phyloP scores from a whole-genome alignment of 2,888 invertebrate species.

The Hyles lineata region DNA sequence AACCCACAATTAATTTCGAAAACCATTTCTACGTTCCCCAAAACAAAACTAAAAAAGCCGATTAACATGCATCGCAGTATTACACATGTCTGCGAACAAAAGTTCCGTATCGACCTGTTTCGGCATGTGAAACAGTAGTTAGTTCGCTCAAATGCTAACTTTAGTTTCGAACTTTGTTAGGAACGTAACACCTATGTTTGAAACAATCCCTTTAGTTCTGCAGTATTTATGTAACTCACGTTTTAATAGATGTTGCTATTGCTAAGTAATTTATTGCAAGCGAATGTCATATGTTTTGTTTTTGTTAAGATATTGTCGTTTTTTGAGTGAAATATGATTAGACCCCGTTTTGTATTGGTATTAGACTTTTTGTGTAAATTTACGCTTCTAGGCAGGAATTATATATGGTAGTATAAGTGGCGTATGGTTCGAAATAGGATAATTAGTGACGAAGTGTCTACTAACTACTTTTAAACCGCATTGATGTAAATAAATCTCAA shows the following conservation, averaged over 20 bases:
- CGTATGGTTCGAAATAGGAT: too few species aligned
- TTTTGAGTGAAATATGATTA: background rate
- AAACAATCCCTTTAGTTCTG: slow-evolving; percentile 26
- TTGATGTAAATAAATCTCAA: too few species aligned
- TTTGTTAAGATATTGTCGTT: background rate
- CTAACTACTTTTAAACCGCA: too few species aligned
- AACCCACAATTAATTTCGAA: too few species aligned
- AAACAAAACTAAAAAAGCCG: background rate
- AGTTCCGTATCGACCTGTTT: slow-evolving; percentile 21
- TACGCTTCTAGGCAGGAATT: background rate
- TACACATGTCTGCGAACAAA: background rate
- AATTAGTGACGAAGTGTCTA: too few species aligned
- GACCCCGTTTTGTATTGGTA: background rate
- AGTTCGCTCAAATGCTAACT: slow-evolving; percentile 14
- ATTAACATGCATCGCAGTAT: background rate
- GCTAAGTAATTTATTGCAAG: slow-evolving; percentile 5
- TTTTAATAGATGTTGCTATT: background rate
- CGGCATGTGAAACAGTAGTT: slow-evolving; percentile 10
- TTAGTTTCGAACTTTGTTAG: slow-evolving; percentile 23
- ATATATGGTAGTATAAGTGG: too few species aligned
- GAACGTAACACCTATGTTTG: slow-evolving; percentile 32
- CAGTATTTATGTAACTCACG: slow-evolving; percentile 1
- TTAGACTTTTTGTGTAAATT: background rate
- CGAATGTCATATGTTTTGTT: background rate
- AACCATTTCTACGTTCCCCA: too few species aligned